Evolutionary conservation across 1,140 invertebrate genomes (phyloP), one percentile per base, ranked within the genome.

Genomic region (Cryptotermes secundus): DNA sequence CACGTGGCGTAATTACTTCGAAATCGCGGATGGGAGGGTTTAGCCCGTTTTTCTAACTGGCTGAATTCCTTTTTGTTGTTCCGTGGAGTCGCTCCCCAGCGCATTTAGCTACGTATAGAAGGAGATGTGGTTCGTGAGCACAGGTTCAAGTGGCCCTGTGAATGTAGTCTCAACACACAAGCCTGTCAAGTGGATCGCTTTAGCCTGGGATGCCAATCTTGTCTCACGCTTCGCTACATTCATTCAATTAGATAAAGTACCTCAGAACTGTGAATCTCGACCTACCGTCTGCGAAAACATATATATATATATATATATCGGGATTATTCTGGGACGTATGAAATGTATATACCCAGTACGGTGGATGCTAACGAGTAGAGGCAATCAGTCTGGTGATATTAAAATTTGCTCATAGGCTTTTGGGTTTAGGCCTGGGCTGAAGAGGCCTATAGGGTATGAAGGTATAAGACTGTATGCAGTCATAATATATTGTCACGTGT

Each of bases 31-130:
- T 2, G 59, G n/a, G 59, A 10, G 59, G n/a, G 59, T 7, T n/a
- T 26, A 72, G 26, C 59, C 59, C 59, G 59, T 72, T 72, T 72
- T 72, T 72, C 59, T 72, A 72, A 72, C 59, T 72, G 59, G 59
- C n/a, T 72, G 59, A 72, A 72, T 72, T 26, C 14, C 59, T 31
- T n/a, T 72, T n/a, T 72, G 59, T 72, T 72, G 59, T 31, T 72
- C 59, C 0, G n/a, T 31, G 7, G 26, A 72, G n/a, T 72, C n/a
- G 59, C 26, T 72, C 9, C 59, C 16, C 45, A 49, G 19, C 16
- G 59, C n/a, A 72, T 72, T 72, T 72, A 72, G n/a, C 59, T 72
- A 14, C 59, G 59, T 72, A 72, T 26, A 72, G 26, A 72, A n/a
- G 31, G 59, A 9, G 59, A 72, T 31, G 59, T 72, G 59, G 59